Evolutionary conservation across 2,113 vertebrate genomes (phyloP), one percentile per base, ranked within the genome.

Genomic region (Phylloscopus trochiloides): DNA sequence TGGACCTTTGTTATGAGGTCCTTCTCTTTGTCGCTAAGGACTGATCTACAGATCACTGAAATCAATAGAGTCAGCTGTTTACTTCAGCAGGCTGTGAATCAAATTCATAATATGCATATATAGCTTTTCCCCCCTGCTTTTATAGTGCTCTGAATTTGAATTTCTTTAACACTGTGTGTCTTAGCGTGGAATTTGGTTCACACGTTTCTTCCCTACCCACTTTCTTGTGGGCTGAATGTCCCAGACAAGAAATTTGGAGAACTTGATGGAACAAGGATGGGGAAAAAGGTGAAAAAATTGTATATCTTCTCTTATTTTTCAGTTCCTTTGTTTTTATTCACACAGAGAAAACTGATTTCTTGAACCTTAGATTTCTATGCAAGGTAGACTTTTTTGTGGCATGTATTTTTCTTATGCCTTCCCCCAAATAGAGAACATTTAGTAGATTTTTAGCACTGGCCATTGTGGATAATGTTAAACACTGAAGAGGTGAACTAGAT

Each of bases 21-120:
- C 62, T 88, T 70, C 89, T 94, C 78, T 88, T 67, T 93, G 68
- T 91, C 24, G 14, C 48, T 67, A 13, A 75, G 52, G 42, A 57
- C 93, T 72, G 65, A 96, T 96, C 80, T 76, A 90, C 92, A 94
- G 90, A 74, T 67, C 65, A 73, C 54, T 58, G 81, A 92, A 96
- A 94, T 92, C 90, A 81, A 84, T 95, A 68, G 48, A 77, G 66
- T 91, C 52, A 93, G 87, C 70, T 76, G 89, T 90, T 94, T 74
- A 92, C 72, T 82, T 79, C 74, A 88, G 65, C 88, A 74, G 54
- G 34, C 70, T 95, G 79, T 68, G 90, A 76, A 90, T 79, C 65
- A 88, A 58, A 73, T 78, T 62, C 91, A 42, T 95, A 82, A 78
- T 75, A 77, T 50, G 34, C 48, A 74, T 55, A 42, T 62, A 50